Evolutionary conservation across 2,888 invertebrate species (phyloP), one percentile per base, ranked within the genome.

Genomic region (Mesodorylaimus sp.): DNA sequence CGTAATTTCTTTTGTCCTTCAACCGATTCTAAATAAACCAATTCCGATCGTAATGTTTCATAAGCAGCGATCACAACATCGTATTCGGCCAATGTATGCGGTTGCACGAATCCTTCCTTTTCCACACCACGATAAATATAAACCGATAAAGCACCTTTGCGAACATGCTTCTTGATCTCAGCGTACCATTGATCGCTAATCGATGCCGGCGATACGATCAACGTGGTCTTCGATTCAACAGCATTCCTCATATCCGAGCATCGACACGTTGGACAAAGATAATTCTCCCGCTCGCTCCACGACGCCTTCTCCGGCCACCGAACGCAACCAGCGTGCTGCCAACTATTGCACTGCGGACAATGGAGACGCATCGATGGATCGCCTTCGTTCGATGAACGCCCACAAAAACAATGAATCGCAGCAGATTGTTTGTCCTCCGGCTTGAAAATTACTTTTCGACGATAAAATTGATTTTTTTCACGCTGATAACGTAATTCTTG

Each of bases 31-130:
- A 41, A 2, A 27, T 76, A 75, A 58, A 76, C 67, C 23, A 81
- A 62, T 61, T 83, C 81, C 23, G 67, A 68, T 42, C 75, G 69
- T 1, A 83, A 67, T 0, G 76, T 74, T 54, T 69, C 73, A 61
- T 82, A 83, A 0, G 81, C 79, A 0, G 79, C 80, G 10, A 83
- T 69, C 1, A 83, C 77, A 37, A 83, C 69, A 63, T 83, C 81
- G 59, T 77, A 78, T 3, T 73, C 60, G 3, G 76, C 75, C 49
- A 83, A 66, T 39, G 73, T 69, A 7, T 66, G 66, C 0, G 82
- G 82, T 63, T 78, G 77, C 27, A 77, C 66, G 56, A 74, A 77
- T 24, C 73, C 73, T 48, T 70, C 67, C 57, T 70, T 61, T 58
- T 69, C 66, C 57, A 78, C 69, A 54, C 75, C 73, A 28, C 57